phyloP scores from a whole-genome alignment of 1,140 invertebrate genomes.

The Metaphire vulgaris region DNA sequence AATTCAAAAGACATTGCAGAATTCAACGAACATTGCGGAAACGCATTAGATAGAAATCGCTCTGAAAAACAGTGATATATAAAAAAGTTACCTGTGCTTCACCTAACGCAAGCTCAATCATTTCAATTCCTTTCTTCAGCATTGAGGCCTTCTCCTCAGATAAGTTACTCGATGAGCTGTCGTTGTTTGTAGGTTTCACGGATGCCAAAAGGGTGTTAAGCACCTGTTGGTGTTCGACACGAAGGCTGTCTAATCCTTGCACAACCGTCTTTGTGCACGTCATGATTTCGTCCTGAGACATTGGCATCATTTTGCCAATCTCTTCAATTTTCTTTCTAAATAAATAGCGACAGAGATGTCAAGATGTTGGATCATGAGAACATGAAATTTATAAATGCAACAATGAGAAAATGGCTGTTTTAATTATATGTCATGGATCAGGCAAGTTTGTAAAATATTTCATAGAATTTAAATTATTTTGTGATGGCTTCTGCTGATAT shows the following conservation, averaged over 20 bases:
- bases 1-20: too few species aligned
- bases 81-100: constrained; percentile 95
- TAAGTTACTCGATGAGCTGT: constrained; percentile 44
- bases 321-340: constrained; percentile 57
- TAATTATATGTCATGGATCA: too few species aligned
- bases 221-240: constrained; percentile 81
- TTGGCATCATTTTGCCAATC: constrained; percentile 87
- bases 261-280: constrained; percentile 90
- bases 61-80: too few species aligned
- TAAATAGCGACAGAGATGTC: too few species aligned
- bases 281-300: constrained; percentile 97
- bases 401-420: too few species aligned
- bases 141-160: constrained; percentile 76
- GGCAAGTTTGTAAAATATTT: too few species aligned
- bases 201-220: constrained; percentile 69
- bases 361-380: too few species aligned
- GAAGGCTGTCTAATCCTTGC: constrained; percentile 82
- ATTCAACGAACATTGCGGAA: too few species aligned
- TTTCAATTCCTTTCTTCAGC: constrained; percentile 87
- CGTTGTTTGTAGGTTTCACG: constrained; percentile 53
- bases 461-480: too few species aligned
- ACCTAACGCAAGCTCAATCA: constrained; percentile 89
- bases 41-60: too few species aligned
- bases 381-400: too few species aligned
- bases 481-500: too few species aligned